Base-by-base conservation (phyloP, 2,888 invertebrate species). In the Koerneria pararmatus region DNA sequence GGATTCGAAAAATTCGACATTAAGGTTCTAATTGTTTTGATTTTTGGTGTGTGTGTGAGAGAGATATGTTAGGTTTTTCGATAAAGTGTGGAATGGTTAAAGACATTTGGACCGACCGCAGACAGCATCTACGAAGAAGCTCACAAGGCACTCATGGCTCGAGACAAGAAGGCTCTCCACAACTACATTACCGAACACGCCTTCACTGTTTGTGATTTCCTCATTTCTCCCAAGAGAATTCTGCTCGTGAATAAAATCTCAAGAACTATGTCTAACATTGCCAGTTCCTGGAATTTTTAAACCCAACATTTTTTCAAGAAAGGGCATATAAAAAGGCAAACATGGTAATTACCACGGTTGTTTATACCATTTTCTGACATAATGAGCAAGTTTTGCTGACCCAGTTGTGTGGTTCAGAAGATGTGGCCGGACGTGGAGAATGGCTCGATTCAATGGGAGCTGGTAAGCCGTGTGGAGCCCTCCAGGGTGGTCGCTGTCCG, bases 341-440 rank as follows among this genome's bases (percentile, higher is more conserved):
- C n/a, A n/a, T n/a, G n/a, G n/a, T n/a, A n/a, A n/a, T n/a, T n/a
- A n/a, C n/a, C n/a, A n/a, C n/a, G n/a, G n/a, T n/a, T n/a, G n/a
- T n/a, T n/a, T n/a, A n/a, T n/a, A n/a, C n/a, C n/a, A n/a, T n/a
- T n/a, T n/a, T n/a, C n/a, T n/a, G n/a, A n/a, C n/a, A n/a, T n/a
- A n/a, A n/a, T n/a, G n/a, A n/a, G n/a, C n/a, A n/a, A n/a, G n/a
- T n/a, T n/a, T n/a, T n/a, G n/a, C n/a, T n/a, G n/a, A n/a, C n/a
- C n/a, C n/a, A n/a, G n/a, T 41, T 68, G 62, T 48, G 2, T 63
- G 5, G 67, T 78, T 57, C 62, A 80, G 78, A 80, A 82, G 71
- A 76, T 82, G 76, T 82, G 82, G 82, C 80, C 78, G 0, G 82
- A 82, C 63, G 82, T 82, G 1, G 78, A 78, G 27, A 72, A 71